These are phyloP conservation scores for Hemaris fuciformis DNA, from an alignment of 2,888 invertebrate species.

Conservation along the genomic window DNA sequence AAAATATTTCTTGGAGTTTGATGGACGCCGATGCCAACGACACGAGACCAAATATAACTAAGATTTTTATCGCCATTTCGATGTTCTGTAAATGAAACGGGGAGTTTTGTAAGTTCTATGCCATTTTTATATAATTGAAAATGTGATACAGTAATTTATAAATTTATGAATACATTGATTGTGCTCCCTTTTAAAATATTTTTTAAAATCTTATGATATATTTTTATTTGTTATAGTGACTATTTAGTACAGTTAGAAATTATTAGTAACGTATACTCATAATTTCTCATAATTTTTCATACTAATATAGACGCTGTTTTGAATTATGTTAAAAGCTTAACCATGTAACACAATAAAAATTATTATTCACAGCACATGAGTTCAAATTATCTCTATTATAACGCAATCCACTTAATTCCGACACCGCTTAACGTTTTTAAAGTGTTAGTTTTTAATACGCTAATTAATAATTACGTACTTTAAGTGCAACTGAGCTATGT, in stretches of 20 bases:
- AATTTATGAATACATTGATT: not conserved
- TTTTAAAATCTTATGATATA: not conserved
- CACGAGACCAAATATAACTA: slow-evolving; percentile 48
- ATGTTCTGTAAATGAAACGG: not conserved
- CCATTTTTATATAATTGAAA: not conserved
- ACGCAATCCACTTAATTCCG: not conserved
- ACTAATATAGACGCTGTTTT: not conserved
- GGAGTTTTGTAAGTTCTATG: not conserved
- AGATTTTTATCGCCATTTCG: slow-evolving; percentile 41
- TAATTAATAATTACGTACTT: slow-evolving; percentile 42
- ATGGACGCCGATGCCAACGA: slow-evolving; percentile 60
- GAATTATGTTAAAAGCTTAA: not conserved
- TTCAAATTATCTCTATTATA: not conserved
- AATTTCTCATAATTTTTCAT: not conserved
- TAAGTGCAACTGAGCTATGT: slow-evolving; percentile 38
- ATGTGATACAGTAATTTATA: not conserved
- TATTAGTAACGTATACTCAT: not conserved
- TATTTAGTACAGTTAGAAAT: not conserved
- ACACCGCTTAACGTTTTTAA: not conserved
- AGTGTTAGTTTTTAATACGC: not conserved
- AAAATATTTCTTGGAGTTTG: slow-evolving; percentile 86
- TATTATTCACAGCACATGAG: not conserved
- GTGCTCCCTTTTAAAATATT: not conserved
- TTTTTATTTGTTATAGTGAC: not conserved
- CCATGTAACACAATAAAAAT: not conserved